These are phyloP conservation scores for Platypus cylindrus DNA, from an alignment of 2,888 invertebrate species.

Conservation along the genomic window DNA sequence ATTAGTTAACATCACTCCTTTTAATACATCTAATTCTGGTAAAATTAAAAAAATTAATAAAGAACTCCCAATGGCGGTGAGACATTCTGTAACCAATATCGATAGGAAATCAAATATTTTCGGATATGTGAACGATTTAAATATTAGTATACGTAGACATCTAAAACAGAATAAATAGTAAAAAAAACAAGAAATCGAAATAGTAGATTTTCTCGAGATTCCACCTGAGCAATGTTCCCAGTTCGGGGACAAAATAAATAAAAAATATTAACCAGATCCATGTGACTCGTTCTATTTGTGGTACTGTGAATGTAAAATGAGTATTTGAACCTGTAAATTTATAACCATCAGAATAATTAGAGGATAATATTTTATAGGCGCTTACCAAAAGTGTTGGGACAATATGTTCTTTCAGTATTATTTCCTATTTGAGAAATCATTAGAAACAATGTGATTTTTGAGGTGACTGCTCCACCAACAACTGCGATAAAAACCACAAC, in stretches of 20 bases:
- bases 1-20: constrained; percentile 74
- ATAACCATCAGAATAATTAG: no score
- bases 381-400: constrained; percentile 41
- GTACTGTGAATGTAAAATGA: constrained; percentile 41
- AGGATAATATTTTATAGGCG: no score
- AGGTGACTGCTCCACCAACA: constrained; percentile 51
- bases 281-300: constrained; percentile 51
- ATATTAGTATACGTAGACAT: constrained; percentile 56
- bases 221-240: constrained; percentile 44
- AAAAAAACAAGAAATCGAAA: neutral
- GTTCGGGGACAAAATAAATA: constrained; percentile 64
- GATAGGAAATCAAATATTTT: constrained; percentile 40
- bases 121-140: constrained; percentile 54
- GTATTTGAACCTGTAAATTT: no score
- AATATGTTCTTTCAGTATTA: constrained; percentile 43
- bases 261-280: constrained; percentile 75
- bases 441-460: constrained; percentile 62
- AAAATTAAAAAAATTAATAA: constrained; percentile 62
- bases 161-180: constrained; percentile 22
- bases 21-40: constrained; percentile 68
- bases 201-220: no score
- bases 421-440: constrained; percentile 57
- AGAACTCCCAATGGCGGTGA: constrained; percentile 66
- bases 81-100: constrained; percentile 58
- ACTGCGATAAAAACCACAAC: constrained; percentile 52